These are phyloP conservation scores for Synergus japonicus DNA, from an alignment of 2,888 invertebrate genomes.

Conservation along the genomic window DNA sequence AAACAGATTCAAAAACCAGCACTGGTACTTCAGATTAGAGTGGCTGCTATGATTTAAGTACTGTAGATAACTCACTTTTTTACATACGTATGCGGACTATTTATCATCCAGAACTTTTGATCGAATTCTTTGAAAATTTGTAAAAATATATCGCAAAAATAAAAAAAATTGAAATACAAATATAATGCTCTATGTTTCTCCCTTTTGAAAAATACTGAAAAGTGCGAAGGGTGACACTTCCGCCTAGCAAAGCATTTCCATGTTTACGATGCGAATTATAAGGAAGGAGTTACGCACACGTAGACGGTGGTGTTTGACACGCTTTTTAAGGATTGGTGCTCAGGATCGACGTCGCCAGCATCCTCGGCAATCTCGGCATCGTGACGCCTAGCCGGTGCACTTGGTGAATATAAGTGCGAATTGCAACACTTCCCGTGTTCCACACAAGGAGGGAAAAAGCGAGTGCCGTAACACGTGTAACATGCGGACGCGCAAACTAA, in stretches of 20 bases:
- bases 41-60: background rate
- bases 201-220: conserved; percentile 49
- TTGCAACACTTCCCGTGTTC: conserved; percentile 83
- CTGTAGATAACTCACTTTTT: background rate
- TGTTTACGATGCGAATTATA: conserved; percentile 63
- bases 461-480: conserved; percentile 71
- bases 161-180: too few species aligned
- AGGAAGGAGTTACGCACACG: conserved; percentile 53
- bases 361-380: conserved; percentile 25
- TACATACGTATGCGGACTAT: background rate
- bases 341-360: conserved; percentile 37
- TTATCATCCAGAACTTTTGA: background rate
- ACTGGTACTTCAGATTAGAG: conserved; percentile 1
- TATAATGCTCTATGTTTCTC: too few species aligned
- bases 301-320: conserved; percentile 42
- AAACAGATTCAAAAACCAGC: conserved; percentile 12
- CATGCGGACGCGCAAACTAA: conserved; percentile 76
- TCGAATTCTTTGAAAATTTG: background rate
- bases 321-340: conserved; percentile 50
- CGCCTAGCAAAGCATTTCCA: conserved; percentile 65
- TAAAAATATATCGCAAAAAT: background rate
- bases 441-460: conserved; percentile 74
- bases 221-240: conserved; percentile 73
- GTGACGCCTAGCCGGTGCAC: conserved; percentile 78
- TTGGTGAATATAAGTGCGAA: conserved; percentile 84